Conservation (phyloP, 37 sponge, comb jelly and placozoan species). For the Lycopodina hypogea region DNA sequence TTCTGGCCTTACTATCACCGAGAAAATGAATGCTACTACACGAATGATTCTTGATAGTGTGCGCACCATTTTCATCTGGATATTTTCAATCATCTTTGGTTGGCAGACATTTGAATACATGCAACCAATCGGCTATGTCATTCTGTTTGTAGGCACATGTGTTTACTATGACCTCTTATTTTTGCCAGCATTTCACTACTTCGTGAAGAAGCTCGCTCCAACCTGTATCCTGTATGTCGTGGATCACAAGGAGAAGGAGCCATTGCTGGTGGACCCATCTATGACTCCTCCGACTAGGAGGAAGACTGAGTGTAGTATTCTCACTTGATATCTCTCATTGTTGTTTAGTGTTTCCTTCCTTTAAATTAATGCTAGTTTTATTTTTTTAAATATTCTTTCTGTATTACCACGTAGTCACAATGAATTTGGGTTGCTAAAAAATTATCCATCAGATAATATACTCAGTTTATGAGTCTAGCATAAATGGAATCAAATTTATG, state of each 20-base stretch:
- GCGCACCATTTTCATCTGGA: conserved; percentile 93
- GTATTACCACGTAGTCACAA: too few relatives aligned
- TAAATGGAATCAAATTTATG: too few relatives aligned
- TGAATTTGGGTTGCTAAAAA: too few relatives aligned
- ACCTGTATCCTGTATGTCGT: not conserved
- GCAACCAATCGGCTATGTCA: conserved; percentile 80
- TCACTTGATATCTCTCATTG: too few relatives aligned
- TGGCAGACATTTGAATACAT: conserved; percentile 86
- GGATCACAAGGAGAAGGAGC: conserved; percentile 9
- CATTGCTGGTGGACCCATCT: conserved; percentile 11
- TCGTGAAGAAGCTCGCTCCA: not conserved
- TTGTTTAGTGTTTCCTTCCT: too few relatives aligned
- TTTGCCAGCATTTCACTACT: conserved; percentile 29
- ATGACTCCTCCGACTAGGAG: not conserved
- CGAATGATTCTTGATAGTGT: conserved; percentile 91
- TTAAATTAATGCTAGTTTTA: too few relatives aligned
- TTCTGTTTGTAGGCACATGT: conserved; percentile 83
- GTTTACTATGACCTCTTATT: conserved; percentile 90
- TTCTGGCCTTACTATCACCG: conserved; percentile 90
- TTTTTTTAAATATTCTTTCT: too few relatives aligned
- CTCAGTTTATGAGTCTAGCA: too few relatives aligned
- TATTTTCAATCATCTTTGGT: conserved; percentile 66
- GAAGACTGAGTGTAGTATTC: not conserved
- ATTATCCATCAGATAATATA: too few relatives aligned
- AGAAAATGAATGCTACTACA: conserved; percentile 86